Base-by-base conservation (phyloP, 2,888 invertebrate genomes). In the Chrysolina haemoptera region DNA sequence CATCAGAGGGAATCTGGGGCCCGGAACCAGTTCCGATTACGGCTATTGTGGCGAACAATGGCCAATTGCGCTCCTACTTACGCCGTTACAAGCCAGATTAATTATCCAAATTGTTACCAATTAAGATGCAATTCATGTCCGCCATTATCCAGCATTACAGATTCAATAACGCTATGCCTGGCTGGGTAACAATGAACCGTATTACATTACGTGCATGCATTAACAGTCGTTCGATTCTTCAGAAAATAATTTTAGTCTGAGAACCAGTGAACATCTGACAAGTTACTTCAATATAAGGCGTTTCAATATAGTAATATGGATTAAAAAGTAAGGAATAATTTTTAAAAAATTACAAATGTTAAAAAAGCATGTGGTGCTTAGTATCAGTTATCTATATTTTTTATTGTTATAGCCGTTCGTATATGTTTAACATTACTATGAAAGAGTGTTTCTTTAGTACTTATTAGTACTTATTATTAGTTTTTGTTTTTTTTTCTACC, bases 51-150 rank as follows among this genome's bases (percentile, higher is more conserved):
- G 82, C 81, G 83, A 85, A 89, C 89, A 89, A 89, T 89, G 85
- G 84, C 86, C 87, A 87, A 88, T 88, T 88, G 87, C 85, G 83
- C 83, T 82, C 84, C 85, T 85, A 86, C 86, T 87, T 86, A 86
- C 86, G 85, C 86, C 83, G 86, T 84, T 85, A 86, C 86, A 84
- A 87, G 85, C 87, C 85, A 85, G 87, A 87, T 88, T 88, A 88
- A 88, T 88, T 88, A 87, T 87, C 87, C 84, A 89, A 90, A 89
- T 89, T 89, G 89, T 89, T 88, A 85, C 89, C 89, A 89, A 89
- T 90, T 89, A 90, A 89, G 89, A 88, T 87, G 88, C 88, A 88
- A 89, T 90, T 89, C 89, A 89, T 85, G 87, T 83, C 82, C 83
- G 82, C 83, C 83, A 87, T 87, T 86, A 87, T 85, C 82, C 83